A percentile compares a stretch with the other conserved stretches of the same genome.
Conservation (phyloP, 2,113 vertebrate genomes). For the Urocolius indicus region DNA sequence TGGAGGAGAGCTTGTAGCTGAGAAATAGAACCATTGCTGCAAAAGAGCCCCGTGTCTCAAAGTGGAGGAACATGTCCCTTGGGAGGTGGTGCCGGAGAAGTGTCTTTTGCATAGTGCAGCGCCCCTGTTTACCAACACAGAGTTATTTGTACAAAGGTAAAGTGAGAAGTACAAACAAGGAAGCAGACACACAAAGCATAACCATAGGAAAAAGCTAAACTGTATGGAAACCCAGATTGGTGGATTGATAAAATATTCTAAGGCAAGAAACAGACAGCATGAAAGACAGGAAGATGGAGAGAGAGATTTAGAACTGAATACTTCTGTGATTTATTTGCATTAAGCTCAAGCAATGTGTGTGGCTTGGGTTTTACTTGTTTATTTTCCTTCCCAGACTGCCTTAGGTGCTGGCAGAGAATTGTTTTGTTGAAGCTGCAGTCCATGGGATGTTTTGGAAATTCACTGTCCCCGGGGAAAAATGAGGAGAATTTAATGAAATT, state of each 20-base stretch:
- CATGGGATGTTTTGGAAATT: neutral
- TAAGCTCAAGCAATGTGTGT: conserved; percentile 7
- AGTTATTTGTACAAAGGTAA: neutral
- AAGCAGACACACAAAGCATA: neutral
- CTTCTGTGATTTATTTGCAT: conserved; percentile 37
- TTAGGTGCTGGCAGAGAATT: conserved; percentile 30
- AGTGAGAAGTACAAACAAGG: neutral
- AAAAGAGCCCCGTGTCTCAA: neutral
- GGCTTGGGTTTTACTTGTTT: conserved; percentile 40
- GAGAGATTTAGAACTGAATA: conserved; percentile 36
- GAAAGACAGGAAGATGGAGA: neutral
- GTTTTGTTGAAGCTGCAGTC: neutral
- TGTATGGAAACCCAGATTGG: neutral
- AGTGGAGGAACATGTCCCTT: neutral
- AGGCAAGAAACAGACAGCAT: neutral
- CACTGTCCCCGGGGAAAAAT: neutral
- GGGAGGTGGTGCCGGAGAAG: neutral
- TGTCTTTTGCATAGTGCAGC: neutral
- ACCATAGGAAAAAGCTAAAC: neutral
- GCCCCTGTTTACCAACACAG: neutral
- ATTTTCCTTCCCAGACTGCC: conserved; percentile 30
- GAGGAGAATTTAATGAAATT: neutral
- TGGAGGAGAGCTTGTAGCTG: neutral
- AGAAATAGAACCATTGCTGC: neutral
- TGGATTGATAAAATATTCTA: conserved; percentile 4